phyloP scores from a whole-genome alignment of 2,888 invertebrate genomes.

The Margaritifera margaritifera region DNA sequence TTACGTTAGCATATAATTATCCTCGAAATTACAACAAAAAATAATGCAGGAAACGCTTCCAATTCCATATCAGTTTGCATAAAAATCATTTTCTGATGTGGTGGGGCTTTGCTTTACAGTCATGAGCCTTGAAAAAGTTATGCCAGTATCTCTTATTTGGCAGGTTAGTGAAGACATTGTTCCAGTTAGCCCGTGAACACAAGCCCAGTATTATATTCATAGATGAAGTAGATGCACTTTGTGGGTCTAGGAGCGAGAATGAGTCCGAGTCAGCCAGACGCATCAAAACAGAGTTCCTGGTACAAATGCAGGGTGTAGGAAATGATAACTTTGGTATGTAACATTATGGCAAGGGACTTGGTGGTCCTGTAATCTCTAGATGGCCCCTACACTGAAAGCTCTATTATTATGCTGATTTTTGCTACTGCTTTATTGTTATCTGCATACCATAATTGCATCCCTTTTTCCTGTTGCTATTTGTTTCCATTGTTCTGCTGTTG shows the following conservation, averaged over 20 bases:
- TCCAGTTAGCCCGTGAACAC: conserved; percentile 93
- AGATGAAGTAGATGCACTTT: conserved; percentile 96
- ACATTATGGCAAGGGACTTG: background rate
- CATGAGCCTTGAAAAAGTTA: too few species aligned
- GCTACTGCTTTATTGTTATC: background rate
- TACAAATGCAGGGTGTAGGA: conserved; percentile 99
- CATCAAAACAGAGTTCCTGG: conserved; percentile 99
- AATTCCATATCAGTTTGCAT: too few species aligned
- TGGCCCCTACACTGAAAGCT: background rate
- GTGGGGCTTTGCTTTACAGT: background rate
- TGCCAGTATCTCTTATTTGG: conserved; percentile 12
- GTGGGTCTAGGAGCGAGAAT: conserved; percentile 97
- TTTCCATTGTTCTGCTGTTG: too few species aligned
- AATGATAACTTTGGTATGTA: conserved; percentile 86
- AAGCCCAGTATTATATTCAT: conserved; percentile 99
- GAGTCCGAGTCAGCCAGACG: conserved; percentile 98
- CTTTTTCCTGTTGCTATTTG: too few species aligned
- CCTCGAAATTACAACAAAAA: too few species aligned
- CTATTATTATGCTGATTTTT: background rate
- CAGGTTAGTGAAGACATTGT: conserved; percentile 85
- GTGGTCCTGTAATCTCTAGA: too few species aligned
- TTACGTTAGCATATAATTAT: too few species aligned
- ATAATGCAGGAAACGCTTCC: too few species aligned
- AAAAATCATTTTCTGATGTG: background rate
- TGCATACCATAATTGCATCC: too few species aligned